Percentiles rank a stretch among this genome's conserved stretches.
Evolutionary conservation across 2,888 invertebrate genomes (phyloP).

Genomic region (Rhyacophila evoluta): DNA sequence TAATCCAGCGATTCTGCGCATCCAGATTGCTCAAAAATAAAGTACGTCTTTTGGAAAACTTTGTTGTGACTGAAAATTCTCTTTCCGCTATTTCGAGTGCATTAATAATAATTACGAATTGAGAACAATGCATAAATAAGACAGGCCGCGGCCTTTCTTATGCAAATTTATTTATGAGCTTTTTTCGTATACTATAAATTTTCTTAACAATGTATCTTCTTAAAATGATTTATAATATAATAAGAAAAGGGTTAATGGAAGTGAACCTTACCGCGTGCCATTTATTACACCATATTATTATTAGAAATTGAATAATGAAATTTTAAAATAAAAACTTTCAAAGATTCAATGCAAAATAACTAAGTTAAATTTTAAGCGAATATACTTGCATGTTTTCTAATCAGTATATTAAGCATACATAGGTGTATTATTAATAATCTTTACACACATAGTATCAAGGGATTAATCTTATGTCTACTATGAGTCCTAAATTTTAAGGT

Average conservation of each 20-base stretch:
- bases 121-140: slow-evolving; percentile 16
- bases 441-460: too few species aligned
- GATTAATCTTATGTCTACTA: too few species aligned
- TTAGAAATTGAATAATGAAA: too few species aligned
- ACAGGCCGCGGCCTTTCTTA: background rate
- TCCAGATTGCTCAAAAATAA: slow-evolving; percentile 25
- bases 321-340: too few species aligned
- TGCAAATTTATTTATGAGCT: slow-evolving; percentile 14
- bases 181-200: background rate
- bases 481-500: too few species aligned
- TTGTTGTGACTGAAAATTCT: slow-evolving; percentile 8
- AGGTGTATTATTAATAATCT: too few species aligned
- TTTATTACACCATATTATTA: too few species aligned
- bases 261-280: background rate
- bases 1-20: slow-evolving; percentile 52
- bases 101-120: background rate
- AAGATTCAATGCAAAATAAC: too few species aligned
- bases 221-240: background rate
- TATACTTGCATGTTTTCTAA: too few species aligned
- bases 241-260: background rate
- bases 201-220: background rate
- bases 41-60: background rate
- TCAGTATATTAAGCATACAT: too few species aligned
- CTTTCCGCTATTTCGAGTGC: slow-evolving; percentile 3
- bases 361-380: too few species aligned